Base-by-base conservation (phyloP, 1,140 invertebrate species). In the Bombus ignitus region DNA sequence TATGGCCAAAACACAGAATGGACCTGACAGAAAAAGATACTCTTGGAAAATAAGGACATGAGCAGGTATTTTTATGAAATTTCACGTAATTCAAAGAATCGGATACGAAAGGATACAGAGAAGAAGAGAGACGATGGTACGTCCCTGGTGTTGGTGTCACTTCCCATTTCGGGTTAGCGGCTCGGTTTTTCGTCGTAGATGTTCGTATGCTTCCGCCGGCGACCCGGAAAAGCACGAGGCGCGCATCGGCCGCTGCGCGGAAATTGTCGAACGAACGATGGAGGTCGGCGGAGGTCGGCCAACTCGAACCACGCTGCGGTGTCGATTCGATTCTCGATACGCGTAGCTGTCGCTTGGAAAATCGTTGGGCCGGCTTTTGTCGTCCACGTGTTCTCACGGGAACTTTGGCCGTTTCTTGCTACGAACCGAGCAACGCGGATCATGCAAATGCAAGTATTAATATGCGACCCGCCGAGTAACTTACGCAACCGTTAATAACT, bases 201-300 rank as follows among this genome's bases (percentile, higher is more conserved):
- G 44, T n/a, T 81, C 53, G 68, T 74, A 32, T 32, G 28, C 25
- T 66, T 71, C 25, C 76, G 37, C 18, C 15, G 28, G 9, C 73
- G 42, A 57, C 18, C 44, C 73, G 81, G 81, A 57, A 70, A 77
- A 44, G 74, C 74, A 70, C 73, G 81, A 83, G 35, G 47, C 71
- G 35, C 18, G 10, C 35, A 42, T 62, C 62, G 74, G 28, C 25
- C 15, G 37, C 3, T 37, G 35, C 47, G 72, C 74, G 83, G 83
- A 84, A 79, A 84, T 79, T 68, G 66, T 79, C 83, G 83, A 84
- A 62, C 53, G 32, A 28, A 4, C 39, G 65, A 37, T n/a, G 37
- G 62, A 83, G 76, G 66, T 84, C 82, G 82, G 53, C 35, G 18
- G 73, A 83, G 76, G 66, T 84, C 82, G 82, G 39, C 75, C 53